phyloP scores from a whole-genome alignment of 1,140 invertebrate genomes.

The Andrena cerasifolii region DNA sequence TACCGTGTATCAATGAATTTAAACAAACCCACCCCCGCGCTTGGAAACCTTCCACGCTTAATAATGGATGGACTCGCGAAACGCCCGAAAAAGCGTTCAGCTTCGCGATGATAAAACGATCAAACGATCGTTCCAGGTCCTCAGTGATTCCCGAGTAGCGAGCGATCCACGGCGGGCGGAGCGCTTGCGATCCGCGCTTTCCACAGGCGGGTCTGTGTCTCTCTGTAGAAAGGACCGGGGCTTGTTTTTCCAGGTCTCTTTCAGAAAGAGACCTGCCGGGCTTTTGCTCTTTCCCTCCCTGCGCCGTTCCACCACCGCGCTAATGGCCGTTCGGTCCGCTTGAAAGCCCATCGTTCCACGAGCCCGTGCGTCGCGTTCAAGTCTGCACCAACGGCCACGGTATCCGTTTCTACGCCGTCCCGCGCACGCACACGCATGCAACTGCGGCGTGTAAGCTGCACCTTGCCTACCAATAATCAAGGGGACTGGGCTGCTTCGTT shows the following conservation, averaged over 20 bases:
- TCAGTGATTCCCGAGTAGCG: neutral
- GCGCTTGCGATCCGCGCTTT: constrained; percentile 34
- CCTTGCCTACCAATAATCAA: constrained; percentile 36
- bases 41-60: no score
- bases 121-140: neutral
- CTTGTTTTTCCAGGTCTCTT: constrained; percentile 52
- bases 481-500: constrained; percentile 31
- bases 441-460: neutral
- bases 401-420: constrained; percentile 31
- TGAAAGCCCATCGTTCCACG: constrained; percentile 46
- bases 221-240: neutral
- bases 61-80: no score
- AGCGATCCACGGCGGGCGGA: constrained; percentile 9
- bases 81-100: no score
- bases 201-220: neutral
- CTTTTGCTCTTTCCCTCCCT: constrained; percentile 45
- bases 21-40: no score
- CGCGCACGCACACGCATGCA: neutral
- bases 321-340: constrained; percentile 64
- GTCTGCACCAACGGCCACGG: neutral
- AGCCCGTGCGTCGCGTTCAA: constrained; percentile 6
- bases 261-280: constrained; percentile 44
- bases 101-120: no score
- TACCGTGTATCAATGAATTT: no score
- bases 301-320: constrained; percentile 18